Evolutionary conservation across 2,888 invertebrate species (phyloP), one percentile per base, ranked within the genome.

Genomic region (Anodontia alba): DNA sequence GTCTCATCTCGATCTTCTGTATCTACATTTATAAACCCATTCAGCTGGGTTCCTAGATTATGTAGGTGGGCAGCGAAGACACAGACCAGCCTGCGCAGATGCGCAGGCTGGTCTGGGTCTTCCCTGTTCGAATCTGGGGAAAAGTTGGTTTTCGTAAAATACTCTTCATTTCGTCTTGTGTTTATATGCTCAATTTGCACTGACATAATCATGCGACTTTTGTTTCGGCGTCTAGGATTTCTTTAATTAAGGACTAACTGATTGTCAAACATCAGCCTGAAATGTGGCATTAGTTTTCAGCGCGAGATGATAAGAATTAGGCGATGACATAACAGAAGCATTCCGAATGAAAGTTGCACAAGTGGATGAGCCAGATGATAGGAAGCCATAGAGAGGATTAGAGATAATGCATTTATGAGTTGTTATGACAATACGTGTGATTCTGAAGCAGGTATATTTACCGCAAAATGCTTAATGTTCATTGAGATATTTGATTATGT

Each of bases 381-480:
- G 57, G 29, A 7, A 57, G 29, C 57, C 29, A 57, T 3, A 29
- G 8, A 23, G 26, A 20, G 57, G 7, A 57, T 57, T 57, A 57
- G 15, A 57, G 57, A 57, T 57, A 57, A 57, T 57, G 57, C 29
- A 17, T 57, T 57, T 57, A 57, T 57, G 26, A 57, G 57, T 57
- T 57, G 57, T 57, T 57, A 57, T 57, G 57, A 57, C 57, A 57
- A 57, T 10, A 57, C 57, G 7, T 7, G 29, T 57, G 57, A 57
- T 57, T 7, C 57, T 23, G 20, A 57, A 26, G 29, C 57, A 57
- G 10, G 20, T 23, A 57, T 29, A 57, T 26, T 23, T 29, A 29
- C 57, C 57, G n/a, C n/a, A n/a, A n/a, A n/a, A n/a, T 51, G 51
- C 51, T 51, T 51, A 51, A 51, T 51, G n/a, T 51, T 51, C 51